A percentile compares a stretch with the other conserved stretches of the same genome.
phyloP scores from a whole-genome alignment of 1,140 invertebrate genomes.

The Drosophila subobscura region DNA sequence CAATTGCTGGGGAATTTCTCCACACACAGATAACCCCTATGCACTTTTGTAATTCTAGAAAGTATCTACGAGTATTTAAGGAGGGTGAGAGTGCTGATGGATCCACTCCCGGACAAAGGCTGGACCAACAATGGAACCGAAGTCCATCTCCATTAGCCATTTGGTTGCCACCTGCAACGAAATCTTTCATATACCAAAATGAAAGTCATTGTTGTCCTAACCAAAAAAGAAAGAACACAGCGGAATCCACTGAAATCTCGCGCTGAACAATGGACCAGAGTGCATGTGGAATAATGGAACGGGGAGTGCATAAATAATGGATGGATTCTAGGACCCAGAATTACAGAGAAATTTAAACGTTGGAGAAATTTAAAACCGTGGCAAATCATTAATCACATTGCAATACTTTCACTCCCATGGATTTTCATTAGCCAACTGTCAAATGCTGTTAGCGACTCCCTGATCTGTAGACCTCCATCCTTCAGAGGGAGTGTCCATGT shows the following conservation, averaged over 20 bases:
- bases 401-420: conserved; percentile 46
- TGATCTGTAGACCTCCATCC: conserved; percentile 10
- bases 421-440: conserved; percentile 71
- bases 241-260: conserved; percentile 27
- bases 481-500: conserved; percentile 30
- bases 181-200: conserved; percentile 34
- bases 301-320: conserved; percentile 30
- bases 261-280: conserved; percentile 39
- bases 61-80: conserved; percentile 15
- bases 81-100: background rate
- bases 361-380: conserved; percentile 17
- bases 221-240: conserved; percentile 14
- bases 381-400: conserved; percentile 54
- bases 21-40: conserved; percentile 51
- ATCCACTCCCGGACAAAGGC: conserved; percentile 9
- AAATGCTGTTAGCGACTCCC: conserved; percentile 39
- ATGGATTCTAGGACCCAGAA: conserved; percentile 24
- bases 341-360: conserved; percentile 52
- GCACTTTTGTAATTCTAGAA: conserved; percentile 56
- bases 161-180: conserved; percentile 22
- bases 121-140: conserved; percentile 19
- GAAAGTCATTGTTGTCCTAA: conserved; percentile 42
- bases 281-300: conserved; percentile 38
- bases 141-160: conserved; percentile 27
- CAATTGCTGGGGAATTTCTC: conserved; percentile 61